phyloP scores from a whole-genome alignment of 2,113 vertebrate species.

The Solenodon paradoxus region DNA sequence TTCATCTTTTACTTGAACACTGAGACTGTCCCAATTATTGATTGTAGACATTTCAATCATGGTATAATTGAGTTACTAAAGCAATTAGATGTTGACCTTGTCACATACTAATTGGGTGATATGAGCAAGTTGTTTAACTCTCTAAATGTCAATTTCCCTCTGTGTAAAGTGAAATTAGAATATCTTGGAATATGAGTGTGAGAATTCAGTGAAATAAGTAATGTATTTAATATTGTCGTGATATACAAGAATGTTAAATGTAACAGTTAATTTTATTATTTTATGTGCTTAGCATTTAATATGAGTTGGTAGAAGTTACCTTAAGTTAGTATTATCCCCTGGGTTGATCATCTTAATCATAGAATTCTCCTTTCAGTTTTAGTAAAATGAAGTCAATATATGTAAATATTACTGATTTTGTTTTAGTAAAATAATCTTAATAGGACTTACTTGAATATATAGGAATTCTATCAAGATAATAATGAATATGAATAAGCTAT shows the following conservation, averaged over 20 bases:
- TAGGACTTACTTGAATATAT: not conserved
- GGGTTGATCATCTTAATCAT: not conserved
- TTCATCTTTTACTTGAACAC: not conserved
- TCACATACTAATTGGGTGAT: not conserved
- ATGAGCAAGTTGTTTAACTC: not conserved
- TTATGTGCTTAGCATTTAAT: slow-evolving; percentile 5
- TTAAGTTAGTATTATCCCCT: not conserved
- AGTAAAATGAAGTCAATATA: slow-evolving; percentile 7
- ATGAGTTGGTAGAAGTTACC: not conserved
- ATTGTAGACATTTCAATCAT: not conserved
- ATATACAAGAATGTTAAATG: not conserved
- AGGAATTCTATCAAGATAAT: not conserved
- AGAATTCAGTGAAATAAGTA: not conserved
- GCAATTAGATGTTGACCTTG: not conserved
- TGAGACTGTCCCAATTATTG: not conserved
- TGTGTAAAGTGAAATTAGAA: not conserved
- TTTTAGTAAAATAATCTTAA: not conserved
- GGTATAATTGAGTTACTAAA: not conserved
- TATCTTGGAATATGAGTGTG: not conserved
- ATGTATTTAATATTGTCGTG: not conserved
- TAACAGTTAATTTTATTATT: not conserved
- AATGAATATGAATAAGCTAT: not conserved
- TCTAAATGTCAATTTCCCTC: not conserved
- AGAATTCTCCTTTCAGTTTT: slow-evolving; percentile 33
- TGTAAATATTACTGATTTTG: not conserved